Evolutionary conservation across 2,797 vertebrate genomes (phyloP).

Genomic region (Uromys caudimaculatus): DNA sequence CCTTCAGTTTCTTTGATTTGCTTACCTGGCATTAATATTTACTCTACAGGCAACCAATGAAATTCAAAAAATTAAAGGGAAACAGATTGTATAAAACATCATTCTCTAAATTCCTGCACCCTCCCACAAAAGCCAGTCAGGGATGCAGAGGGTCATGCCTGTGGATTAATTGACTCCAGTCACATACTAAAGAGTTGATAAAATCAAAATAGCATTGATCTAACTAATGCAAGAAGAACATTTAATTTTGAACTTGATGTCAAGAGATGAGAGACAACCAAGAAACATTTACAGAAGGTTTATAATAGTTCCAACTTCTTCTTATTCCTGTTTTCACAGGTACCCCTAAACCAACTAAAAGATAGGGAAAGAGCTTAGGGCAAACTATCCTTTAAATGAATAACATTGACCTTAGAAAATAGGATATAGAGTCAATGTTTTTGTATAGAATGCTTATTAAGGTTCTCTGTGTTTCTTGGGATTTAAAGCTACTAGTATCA

Average conservation of each 20-base stretch:
- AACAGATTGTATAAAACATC: conserved; percentile 35
- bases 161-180: conserved; percentile 42
- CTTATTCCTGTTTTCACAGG: neutral
- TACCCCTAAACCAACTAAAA: neutral
- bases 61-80: conserved; percentile 38
- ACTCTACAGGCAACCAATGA: conserved; percentile 64
- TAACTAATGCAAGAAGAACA: conserved; percentile 59
- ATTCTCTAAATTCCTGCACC: conserved; percentile 55
- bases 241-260: neutral
- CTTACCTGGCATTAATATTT: conserved; percentile 11
- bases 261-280: neutral
- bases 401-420: neutral
- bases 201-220: conserved; percentile 75
- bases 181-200: conserved; percentile 59
- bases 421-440: neutral
- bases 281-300: neutral
- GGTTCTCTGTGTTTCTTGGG: neutral
- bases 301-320: neutral
- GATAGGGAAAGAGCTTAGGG: neutral
- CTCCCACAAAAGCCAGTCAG: neutral
- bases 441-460: neutral
- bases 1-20: conserved; percentile 34
- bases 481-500: neutral
- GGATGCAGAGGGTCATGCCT: conserved; percentile 50
- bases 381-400: neutral